These are phyloP conservation scores for Conistra vaccinii DNA, from an alignment of 2,888 invertebrate species.

Conservation along the genomic window DNA sequence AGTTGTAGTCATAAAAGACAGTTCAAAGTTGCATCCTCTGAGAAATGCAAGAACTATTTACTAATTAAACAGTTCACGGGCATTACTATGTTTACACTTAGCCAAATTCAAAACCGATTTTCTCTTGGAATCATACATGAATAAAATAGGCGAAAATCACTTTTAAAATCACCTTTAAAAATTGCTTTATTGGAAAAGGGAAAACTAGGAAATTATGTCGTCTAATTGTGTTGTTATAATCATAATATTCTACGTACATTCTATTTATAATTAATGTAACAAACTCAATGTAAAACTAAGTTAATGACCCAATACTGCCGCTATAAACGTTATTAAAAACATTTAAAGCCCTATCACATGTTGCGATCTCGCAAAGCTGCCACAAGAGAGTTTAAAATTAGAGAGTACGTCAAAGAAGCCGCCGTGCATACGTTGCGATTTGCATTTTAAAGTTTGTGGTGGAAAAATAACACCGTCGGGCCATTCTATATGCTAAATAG, in stretches of 20 bases:
- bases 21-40: slow-evolving; percentile 5
- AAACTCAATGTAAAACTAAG: not conserved
- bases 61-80: no score
- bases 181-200: no score
- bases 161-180: no score
- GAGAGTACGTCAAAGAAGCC: slow-evolving; percentile 71
- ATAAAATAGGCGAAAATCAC: no score
- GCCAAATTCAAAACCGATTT: no score
- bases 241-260: not conserved
- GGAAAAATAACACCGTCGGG: slow-evolving; percentile 77
- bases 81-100: no score
- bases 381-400: slow-evolving; percentile 56
- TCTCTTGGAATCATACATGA: no score
- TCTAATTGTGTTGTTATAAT: not conserved
- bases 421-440: slow-evolving; percentile 75
- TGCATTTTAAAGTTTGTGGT: slow-evolving; percentile 81
- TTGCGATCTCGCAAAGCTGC: slow-evolving; percentile 50
- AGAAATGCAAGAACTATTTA: slow-evolving; percentile 3
- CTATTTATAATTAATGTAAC: not conserved
- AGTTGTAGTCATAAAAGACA: slow-evolving; percentile 29
- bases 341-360: slow-evolving; percentile 40
- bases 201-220: not conserved
- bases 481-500: slow-evolving; percentile 82
- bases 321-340: slow-evolving; percentile 36
- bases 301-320: not conserved